Conservation (phyloP, 2,113 vertebrate genomes). For the Procavia capensis region DNA sequence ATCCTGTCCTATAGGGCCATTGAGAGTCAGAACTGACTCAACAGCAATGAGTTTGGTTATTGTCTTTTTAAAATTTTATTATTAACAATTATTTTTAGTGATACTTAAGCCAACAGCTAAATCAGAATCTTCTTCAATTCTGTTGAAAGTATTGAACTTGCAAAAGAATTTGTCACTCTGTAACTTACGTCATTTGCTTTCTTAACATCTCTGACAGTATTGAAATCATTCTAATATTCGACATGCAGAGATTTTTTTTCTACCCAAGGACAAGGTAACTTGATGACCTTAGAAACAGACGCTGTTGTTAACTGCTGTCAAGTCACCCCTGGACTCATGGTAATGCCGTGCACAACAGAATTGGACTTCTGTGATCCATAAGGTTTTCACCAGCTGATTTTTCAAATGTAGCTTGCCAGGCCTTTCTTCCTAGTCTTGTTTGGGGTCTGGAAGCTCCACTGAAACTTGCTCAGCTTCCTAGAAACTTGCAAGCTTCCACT, state of each 20-base stretch:
- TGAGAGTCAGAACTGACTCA: no score
- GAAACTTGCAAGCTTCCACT: background rate
- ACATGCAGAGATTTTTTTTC: constrained; percentile 17
- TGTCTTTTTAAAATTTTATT: no score
- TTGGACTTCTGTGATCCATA: background rate
- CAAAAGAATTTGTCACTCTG: background rate
- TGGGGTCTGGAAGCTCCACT: background rate
- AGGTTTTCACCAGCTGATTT: background rate
- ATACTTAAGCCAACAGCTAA: constrained; percentile 9
- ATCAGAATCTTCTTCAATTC: background rate
- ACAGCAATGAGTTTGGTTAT: no score
- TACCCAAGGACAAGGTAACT: background rate
- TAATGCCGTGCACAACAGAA: background rate
- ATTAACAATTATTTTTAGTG: constrained; percentile 56
- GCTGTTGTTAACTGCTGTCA: background rate
- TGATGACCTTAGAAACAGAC: background rate
- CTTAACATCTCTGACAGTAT: background rate
- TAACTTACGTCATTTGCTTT: constrained; percentile 27
- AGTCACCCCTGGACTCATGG: background rate
- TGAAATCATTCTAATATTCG: background rate
- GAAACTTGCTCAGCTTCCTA: background rate
- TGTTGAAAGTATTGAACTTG: background rate
- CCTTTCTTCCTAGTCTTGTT: background rate
- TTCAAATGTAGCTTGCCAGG: background rate
- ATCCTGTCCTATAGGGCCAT: no score